Conservation (phyloP, 2,797 vertebrate species). For the Pseudopleuronectes americanus region DNA sequence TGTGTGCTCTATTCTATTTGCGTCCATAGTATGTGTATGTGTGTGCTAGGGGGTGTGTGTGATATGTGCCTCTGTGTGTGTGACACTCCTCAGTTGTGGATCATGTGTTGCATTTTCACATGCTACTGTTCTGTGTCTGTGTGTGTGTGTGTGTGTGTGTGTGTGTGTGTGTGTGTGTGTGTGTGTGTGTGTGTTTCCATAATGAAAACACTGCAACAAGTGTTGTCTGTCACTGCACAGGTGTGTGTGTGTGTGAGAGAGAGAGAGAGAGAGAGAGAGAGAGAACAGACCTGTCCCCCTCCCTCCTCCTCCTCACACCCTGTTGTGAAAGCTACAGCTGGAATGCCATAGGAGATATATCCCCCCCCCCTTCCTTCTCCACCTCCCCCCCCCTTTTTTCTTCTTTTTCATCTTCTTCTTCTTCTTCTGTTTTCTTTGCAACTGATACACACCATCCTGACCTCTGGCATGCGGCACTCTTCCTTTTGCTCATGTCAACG, state of each 20-base stretch:
- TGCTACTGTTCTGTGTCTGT: no score
- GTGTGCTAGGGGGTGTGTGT: no score
- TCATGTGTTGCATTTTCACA: no score
- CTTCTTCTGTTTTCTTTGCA: constrained; percentile 42
- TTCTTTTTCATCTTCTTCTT: constrained; percentile 9
- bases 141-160: background rate
- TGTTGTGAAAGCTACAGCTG: constrained; percentile 65
- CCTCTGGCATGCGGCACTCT: constrained; percentile 49
- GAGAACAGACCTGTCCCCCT: constrained; percentile 1
- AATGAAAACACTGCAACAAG: constrained; percentile 1
- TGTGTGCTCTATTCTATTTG: background rate
- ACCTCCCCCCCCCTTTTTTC: background rate
- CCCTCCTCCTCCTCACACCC: background rate
- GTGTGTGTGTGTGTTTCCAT: background rate
- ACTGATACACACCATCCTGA: constrained; percentile 34
- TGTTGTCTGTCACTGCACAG: constrained; percentile 21
- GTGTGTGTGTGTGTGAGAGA: constrained; percentile 28
- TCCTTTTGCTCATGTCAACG: constrained; percentile 5
- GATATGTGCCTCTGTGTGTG: no score
- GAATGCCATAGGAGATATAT: constrained; percentile 65
- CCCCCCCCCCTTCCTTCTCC: background rate
- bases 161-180: background rate
- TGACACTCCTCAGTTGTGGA: no score
- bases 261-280: background rate
- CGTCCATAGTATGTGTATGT: no score